These are phyloP conservation scores for Lanius collurio DNA, from an alignment of 2,113 vertebrate genomes.

Conservation along the genomic window DNA sequence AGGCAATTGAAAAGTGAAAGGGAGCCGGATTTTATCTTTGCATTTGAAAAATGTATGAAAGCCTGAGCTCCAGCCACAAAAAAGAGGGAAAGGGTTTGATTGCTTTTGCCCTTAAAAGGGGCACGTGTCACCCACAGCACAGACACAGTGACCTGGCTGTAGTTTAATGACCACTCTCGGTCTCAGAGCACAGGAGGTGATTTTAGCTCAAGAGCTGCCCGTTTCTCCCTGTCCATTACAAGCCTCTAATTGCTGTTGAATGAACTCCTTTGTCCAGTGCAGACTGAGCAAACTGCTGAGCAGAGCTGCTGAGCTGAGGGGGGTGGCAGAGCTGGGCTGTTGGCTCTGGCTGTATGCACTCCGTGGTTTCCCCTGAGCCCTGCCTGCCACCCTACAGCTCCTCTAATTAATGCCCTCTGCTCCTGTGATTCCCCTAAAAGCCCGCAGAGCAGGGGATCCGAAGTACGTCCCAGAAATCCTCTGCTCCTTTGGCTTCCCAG, in stretches of 20 bases:
- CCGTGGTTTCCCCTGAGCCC: not conserved
- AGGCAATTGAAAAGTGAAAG: not conserved
- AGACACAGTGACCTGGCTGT: not conserved
- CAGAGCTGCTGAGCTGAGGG: not conserved
- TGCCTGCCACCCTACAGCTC: not conserved
- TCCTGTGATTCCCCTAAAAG: not conserved
- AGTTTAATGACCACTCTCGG: not conserved
- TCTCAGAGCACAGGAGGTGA: not conserved
- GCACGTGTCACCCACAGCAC: fast-evolving
- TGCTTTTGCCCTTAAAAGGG: not conserved
- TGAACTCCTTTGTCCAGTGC: not conserved
- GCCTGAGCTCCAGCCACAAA: not conserved
- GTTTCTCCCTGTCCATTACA: not conserved
- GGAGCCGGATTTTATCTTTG: not conserved
- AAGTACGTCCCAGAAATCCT: not conserved
- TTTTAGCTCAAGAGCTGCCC: not conserved
- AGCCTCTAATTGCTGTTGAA: not conserved
- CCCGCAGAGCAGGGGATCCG: fast-evolving
- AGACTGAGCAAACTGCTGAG: not conserved
- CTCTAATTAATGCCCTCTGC: not conserved
- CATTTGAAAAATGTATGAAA: not conserved
- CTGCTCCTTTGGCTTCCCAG: not conserved
- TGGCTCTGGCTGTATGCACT: not conserved
- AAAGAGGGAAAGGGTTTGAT: not conserved
- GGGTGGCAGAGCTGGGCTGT: not conserved